These are phyloP conservation scores for Carapus acus DNA, from an alignment of 2,797 vertebrate species.

Conservation along the genomic window DNA sequence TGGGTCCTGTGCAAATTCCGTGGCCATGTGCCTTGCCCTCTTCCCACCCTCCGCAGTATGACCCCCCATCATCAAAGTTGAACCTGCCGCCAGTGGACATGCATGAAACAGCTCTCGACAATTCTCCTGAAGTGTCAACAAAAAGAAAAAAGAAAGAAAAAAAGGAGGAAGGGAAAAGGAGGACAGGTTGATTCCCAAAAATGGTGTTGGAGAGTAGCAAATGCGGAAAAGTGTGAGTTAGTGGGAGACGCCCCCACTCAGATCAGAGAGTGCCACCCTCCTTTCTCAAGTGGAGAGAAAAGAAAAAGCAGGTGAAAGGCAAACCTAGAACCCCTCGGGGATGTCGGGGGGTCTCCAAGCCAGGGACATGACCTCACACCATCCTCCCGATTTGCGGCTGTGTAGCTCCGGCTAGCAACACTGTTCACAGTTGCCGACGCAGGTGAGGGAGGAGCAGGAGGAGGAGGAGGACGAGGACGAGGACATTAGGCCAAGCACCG, in stretches of 20 bases:
- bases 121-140: conserved; percentile 79
- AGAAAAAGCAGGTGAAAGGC: conserved; percentile 37
- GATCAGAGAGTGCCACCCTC: conserved; percentile 26
- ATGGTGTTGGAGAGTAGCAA: conserved; percentile 33
- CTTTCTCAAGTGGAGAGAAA: conserved; percentile 21
- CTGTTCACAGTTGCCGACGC: conserved; percentile 43
- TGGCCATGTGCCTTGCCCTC: conserved; percentile 99
- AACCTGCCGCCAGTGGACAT: conserved; percentile 99
- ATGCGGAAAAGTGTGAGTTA: conserved; percentile 18
- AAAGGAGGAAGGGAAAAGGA: conserved; percentile 43
- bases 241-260: conserved; percentile 38
- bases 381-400: conserved; percentile 50
- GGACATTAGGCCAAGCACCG: conserved; percentile 58
- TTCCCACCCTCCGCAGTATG: conserved; percentile 99
- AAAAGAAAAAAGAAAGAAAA: conserved; percentile 73
- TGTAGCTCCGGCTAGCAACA: conserved; percentile 60
- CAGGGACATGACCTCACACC: conserved; percentile 67
- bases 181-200: conserved; percentile 55
- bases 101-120: conserved; percentile 98
- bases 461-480: no score
- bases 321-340: conserved; percentile 40
- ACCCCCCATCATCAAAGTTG: conserved; percentile 99
- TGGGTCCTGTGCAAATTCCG: conserved; percentile 97
- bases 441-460: conserved; percentile 51
- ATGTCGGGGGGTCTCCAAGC: conserved; percentile 55